Evolutionary conservation across 2,113 vertebrate genomes (phyloP).

Genomic region (Melanocharis versteri): DNA sequence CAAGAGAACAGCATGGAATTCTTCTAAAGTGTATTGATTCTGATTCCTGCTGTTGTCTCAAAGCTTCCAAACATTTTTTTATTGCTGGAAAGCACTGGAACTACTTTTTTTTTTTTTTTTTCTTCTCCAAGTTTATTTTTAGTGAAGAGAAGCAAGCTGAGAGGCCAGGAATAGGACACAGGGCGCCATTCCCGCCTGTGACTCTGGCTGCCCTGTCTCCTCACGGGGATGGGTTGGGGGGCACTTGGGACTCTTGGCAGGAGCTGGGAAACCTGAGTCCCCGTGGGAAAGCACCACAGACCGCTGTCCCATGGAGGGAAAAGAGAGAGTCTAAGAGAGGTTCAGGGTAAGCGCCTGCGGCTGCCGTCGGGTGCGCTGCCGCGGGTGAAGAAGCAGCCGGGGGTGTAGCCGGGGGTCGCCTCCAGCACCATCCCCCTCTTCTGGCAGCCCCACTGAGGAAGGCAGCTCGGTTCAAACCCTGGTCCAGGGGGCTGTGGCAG

Average conservation of each 20-base stretch:
- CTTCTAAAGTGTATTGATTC: slow-evolving; percentile 66
- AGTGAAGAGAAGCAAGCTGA: not conserved
- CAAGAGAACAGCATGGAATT: slow-evolving; percentile 83
- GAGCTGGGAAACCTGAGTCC: not conserved
- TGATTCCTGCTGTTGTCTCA: slow-evolving; percentile 78
- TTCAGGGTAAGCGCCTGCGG: fast-evolving
- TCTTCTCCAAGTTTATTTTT: not conserved
- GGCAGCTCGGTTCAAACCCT: not conserved
- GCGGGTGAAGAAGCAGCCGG: fast-evolving
- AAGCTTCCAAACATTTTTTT: slow-evolving; percentile 89
- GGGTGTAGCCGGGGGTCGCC: too few relatives aligned
- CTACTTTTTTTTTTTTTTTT: not conserved
- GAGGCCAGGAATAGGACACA: not conserved
- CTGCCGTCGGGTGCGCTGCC: not conserved
- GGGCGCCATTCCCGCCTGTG: fast-evolving
- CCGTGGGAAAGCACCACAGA: not conserved
- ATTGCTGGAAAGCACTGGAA: slow-evolving; percentile 68
- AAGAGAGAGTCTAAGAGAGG: fast-evolving
- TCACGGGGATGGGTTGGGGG: fast-evolving
- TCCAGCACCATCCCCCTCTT: not conserved
- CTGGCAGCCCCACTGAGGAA: not conserved
- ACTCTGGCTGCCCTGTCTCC: not conserved
- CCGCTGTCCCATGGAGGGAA: not conserved
- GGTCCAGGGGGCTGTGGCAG: not conserved
- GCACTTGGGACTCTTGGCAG: not conserved